Percentiles rank a stretch among this genome's conserved stretches.
phyloP scores from a whole-genome alignment of 2,888 invertebrate genomes.

The Mesorhabditis spiculigera region DNA sequence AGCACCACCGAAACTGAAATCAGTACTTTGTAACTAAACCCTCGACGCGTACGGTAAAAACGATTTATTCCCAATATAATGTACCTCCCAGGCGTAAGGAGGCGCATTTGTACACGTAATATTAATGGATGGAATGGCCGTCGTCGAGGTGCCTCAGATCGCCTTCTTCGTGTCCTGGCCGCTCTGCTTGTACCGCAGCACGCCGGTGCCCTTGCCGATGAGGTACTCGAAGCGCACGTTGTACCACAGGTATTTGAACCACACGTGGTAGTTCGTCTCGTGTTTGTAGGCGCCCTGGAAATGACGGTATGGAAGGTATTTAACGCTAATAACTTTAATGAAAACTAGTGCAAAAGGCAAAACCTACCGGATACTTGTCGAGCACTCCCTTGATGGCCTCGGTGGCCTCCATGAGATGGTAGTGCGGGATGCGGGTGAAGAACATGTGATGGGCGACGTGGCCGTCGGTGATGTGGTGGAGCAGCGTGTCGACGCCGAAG shows the following conservation, averaged over 20 bases:
- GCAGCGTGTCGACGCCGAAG: conserved; percentile 37
- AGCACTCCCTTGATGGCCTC: conserved; percentile 36
- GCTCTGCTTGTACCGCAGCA: conserved; percentile 44
- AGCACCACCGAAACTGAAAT: no score
- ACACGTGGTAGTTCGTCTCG: conserved; percentile 44
- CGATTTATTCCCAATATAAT: no score
- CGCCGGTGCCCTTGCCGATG: conserved; percentile 50
- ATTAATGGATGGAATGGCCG: no score
- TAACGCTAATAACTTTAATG: no score
- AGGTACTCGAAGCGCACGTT: conserved; percentile 51
- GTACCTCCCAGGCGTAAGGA: no score
- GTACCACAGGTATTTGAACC: conserved; percentile 46
- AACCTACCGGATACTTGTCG: conserved; percentile 22
- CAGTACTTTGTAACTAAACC: no score
- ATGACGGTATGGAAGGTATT: conserved; percentile 33
- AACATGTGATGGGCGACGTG: conserved; percentile 57
- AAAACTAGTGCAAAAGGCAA: neutral
- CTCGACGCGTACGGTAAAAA: no score
- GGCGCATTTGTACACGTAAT: no score
- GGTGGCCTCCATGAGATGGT: conserved; percentile 51
- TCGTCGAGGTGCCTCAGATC: no score
- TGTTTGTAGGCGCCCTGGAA: conserved; percentile 43
- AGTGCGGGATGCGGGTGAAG: conserved; percentile 55
- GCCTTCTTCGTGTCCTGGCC: conserved; percentile 15
- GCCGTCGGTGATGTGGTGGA: conserved; percentile 47